Evolutionary conservation across 2,113 vertebrate genomes (phyloP).

Genomic region (Holacanthus passer): DNA sequence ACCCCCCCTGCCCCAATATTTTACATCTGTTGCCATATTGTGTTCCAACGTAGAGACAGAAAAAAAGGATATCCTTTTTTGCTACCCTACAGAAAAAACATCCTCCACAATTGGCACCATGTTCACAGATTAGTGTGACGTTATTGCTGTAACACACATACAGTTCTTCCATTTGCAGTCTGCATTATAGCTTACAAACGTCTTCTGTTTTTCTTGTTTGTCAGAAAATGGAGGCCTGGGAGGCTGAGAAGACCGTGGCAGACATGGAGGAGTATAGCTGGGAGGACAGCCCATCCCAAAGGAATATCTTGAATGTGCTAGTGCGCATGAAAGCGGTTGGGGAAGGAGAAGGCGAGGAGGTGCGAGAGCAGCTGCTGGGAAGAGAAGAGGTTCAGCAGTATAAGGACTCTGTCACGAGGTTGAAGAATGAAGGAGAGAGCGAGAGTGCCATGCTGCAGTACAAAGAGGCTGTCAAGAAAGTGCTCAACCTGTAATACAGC

Average conservation of each 20-base stretch:
- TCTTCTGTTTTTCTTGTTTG: constrained; percentile 38
- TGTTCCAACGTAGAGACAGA: neutral
- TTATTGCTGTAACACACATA: neutral
- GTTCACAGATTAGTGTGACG: neutral
- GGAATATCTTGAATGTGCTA: constrained; percentile 86
- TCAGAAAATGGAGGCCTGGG: constrained; percentile 96
- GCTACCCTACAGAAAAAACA: neutral
- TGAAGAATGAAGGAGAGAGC: constrained; percentile 92
- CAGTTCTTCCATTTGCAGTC: neutral
- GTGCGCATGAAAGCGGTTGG: constrained; percentile 79
- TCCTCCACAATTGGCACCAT: neutral
- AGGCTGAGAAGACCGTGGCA: constrained; percentile 88
- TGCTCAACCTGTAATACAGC: constrained; percentile 80
- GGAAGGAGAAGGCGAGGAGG: constrained; percentile 70
- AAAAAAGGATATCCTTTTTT: neutral
- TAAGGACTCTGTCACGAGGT: constrained; percentile 82
- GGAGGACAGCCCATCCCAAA: constrained; percentile 91
- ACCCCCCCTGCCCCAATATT: neutral
- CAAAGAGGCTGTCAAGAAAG: constrained; percentile 92
- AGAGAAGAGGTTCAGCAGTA: constrained; percentile 88
- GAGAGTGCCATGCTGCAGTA: constrained; percentile 87
- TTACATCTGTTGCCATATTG: constrained; percentile 19
- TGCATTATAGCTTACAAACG: neutral
- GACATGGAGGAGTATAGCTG: constrained; percentile 96
- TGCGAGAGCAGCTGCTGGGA: constrained; percentile 85